These are phyloP conservation scores for Garra rufa DNA, from an alignment of 2,113 vertebrate genomes.

Conservation along the genomic window DNA sequence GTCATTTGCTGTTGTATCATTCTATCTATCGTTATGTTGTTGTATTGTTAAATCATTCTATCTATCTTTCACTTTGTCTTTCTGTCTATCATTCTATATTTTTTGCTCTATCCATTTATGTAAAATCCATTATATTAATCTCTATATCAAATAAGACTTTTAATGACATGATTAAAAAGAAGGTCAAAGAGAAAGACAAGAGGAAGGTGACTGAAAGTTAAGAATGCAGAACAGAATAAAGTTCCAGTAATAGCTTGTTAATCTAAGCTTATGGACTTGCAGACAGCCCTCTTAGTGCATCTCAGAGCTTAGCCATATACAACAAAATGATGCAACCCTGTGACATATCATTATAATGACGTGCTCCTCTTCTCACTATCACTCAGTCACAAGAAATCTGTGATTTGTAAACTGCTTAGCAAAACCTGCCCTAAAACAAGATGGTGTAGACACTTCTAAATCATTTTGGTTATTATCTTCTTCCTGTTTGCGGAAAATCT, in stretches of 20 bases:
- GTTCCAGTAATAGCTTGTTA: neutral
- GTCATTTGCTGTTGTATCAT: rapidly evolving
- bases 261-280: neutral
- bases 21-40: rapidly evolving
- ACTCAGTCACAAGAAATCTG: neutral
- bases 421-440: neutral
- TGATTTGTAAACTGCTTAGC: neutral
- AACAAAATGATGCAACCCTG: conserved; percentile 50
- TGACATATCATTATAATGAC: conserved; percentile 38
- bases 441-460: conserved; percentile 7
- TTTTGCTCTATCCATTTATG: too few species aligned
- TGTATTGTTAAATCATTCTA: neutral
- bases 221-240: neutral
- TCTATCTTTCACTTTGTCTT: neutral
- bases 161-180: neutral
- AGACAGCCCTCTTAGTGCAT: neutral
- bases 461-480: conserved; percentile 16
- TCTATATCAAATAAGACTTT: too few species aligned
- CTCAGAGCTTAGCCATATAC: conserved; percentile 10
- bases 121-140: too few species aligned
- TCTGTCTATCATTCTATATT: too few species aligned
- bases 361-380: neutral
- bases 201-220: neutral
- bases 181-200: neutral
- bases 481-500: conserved; percentile 21